Evolutionary conservation across 2,797 vertebrate genomes (phyloP), one percentile per base, ranked within the genome.

Genomic region (Anolis apletophallus): DNA sequence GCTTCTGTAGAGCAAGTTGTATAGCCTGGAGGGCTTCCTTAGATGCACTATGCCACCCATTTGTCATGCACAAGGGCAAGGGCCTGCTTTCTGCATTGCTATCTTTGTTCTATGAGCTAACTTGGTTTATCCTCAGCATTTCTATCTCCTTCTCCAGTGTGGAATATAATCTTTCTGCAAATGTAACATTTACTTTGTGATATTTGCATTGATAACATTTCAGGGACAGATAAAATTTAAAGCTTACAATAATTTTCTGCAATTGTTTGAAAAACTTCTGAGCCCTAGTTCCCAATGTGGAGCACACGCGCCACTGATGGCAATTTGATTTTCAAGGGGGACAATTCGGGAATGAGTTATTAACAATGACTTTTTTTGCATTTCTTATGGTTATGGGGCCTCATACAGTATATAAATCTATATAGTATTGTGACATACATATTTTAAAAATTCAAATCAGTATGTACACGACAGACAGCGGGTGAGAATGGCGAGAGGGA

Each of bases 11-110:
- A 79, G 57, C 76, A 84, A 17, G 32, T 73, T 78, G 81, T 74
- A 84, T 87, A 67, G 75, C 81, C 81, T 87, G 57, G 81, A 79
- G 81, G 81, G 76, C 61, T 80, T 80, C 67, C 54, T 84, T 68
- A 64, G 81, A 84, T 87, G 81, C 75, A 76, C 57, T 17, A 26
- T 14, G n/a, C 57, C 57, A 64, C 26, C 40, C 36, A 84, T 87
- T 84, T 87, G 72, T 87, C 68, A 67, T 79, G 23, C 34, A 34
- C 17, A 32, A 50, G 67, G 32, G 8, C 46, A 26, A 64, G 68
- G 32, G 52, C 64, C 76, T 78, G 29, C 7, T 72, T 75, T 87
- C 52, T 82, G 29, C 69, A 77, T 77, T n/a, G 23, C 57, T 52
- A 64, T 75, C 40, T 81, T 81, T 87, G 61, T 82, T 81, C 64